Evolutionary conservation across 23 tunicate species (phyloP), one percentile per base, ranked within the genome.

Genomic region (Pegea sp.): DNA sequence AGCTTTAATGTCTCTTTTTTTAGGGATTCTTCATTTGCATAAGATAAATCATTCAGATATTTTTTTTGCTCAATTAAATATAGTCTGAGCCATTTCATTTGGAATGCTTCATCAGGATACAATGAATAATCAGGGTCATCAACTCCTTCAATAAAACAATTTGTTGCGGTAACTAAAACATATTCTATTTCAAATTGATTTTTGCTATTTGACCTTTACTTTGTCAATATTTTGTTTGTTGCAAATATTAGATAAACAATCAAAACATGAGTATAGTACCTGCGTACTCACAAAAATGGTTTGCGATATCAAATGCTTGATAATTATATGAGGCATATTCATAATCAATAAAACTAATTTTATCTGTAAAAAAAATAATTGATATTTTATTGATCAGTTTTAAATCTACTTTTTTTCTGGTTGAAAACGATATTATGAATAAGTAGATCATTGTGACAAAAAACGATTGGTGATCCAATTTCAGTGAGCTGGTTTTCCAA

Each of bases 281-380:
- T 57, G 95, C 95, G 63, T 73, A 84, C 33, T 84, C 95, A 42
- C 84, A 73, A 27, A 84, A 84, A 56, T 84, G 95, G 52, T 84
- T 74, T 43, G 74, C 95, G 5, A 84, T 84, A 52, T 84, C 95
- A 30, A n/a, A 68, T 23, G 84, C 95, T 67, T 84, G 84, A 38
- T 67, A 84, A 57, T 74, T 84, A 48, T 62, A 61, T 2, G 67
- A 71, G 18, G 95, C 76, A 38, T 84, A 84, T 68, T 84, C 95
- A 31, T 73, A 84, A 62, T 84, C 95, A 26, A 84, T 84, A 42
- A 84, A 84, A 8, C 54, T 71, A 0, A 74, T 43, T 22, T 33
- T 62, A 1, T 55, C 94, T 81, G 75, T 26, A 49, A 63, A 56
- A 4, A n/a, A n/a, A n/a, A n/a, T n/a, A n/a, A n/a, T n/a, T n/a